A percentile compares a stretch with the other conserved stretches of the same genome.
These are phyloP conservation scores for Calyptomena viridis DNA, from an alignment of 2,113 vertebrate species.

Conservation along the genomic window DNA sequence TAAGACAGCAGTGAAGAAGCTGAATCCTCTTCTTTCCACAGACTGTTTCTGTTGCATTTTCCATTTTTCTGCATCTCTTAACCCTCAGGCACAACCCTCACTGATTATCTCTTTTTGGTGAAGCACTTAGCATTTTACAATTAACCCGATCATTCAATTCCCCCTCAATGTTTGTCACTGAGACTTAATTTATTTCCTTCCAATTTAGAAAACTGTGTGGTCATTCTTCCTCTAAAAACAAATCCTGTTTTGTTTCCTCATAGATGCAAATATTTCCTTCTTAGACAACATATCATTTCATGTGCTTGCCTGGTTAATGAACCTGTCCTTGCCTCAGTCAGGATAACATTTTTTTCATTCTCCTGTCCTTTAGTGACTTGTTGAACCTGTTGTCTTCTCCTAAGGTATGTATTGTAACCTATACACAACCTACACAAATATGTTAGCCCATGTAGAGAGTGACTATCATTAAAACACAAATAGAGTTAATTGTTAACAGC, in stretches of 20 bases:
- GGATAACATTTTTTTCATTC: neutral
- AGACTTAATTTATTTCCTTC: neutral
- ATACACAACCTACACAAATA: neutral
- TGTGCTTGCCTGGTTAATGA: neutral
- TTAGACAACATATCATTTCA: neutral
- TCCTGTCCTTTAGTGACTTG: neutral
- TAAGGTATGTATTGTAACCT: neutral
- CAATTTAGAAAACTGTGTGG: neutral
- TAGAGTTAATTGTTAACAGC: neutral
- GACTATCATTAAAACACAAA: neutral
- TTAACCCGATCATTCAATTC: neutral
- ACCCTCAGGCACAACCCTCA: neutral
- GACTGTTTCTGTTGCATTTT: neutral
- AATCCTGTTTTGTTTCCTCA: neutral
- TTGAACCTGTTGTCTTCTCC: neutral
- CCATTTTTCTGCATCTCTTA: neutral
- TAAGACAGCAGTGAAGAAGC: neutral
- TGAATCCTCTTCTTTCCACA: neutral
- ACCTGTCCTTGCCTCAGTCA: neutral
- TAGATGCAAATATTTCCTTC: neutral
- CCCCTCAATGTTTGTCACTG: neutral
- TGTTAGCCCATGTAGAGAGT: neutral
- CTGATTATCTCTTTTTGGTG: neutral
- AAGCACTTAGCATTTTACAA: neutral
- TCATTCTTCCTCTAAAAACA: neutral